A percentile compares a stretch with the other conserved stretches of the same genome.
Conservation (phyloP, 2,113 vertebrate species). For the Corvus cornix region DNA sequence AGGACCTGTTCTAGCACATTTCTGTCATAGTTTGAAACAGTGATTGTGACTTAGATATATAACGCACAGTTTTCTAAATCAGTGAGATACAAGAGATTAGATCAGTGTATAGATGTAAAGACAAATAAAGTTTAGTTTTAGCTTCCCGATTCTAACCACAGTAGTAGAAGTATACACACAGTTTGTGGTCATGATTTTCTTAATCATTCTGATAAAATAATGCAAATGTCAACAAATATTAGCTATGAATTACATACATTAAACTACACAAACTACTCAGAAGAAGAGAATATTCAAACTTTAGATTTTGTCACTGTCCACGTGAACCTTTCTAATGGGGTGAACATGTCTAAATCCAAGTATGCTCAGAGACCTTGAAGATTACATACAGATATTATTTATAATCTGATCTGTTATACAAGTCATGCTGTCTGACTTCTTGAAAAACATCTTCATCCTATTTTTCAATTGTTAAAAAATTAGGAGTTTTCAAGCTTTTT, state of each 20-base stretch:
- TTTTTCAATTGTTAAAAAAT: neutral
- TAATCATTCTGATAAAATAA: neutral
- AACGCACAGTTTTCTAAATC: neutral
- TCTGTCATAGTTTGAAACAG: conserved; percentile 28
- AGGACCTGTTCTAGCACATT: conserved; percentile 58
- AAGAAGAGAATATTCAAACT: neutral
- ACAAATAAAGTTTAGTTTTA: neutral
- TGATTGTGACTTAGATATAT: neutral
- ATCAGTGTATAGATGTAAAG: neutral
- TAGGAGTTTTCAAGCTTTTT: neutral
- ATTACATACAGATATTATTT: neutral
- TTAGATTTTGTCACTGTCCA: neutral
- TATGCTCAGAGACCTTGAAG: neutral
- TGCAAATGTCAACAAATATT: neutral
- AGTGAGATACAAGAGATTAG: neutral
- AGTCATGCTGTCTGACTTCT: neutral
- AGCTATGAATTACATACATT: neutral
- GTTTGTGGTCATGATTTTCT: neutral
- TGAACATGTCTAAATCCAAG: neutral
- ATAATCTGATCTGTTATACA: neutral
- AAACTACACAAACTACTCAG: neutral
- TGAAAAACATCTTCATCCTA: neutral
- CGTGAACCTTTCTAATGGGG: neutral
- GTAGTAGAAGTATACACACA: neutral
- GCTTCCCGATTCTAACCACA: neutral